Conservation (phyloP, 2,888 invertebrate species). For the Arge pagana region DNA sequence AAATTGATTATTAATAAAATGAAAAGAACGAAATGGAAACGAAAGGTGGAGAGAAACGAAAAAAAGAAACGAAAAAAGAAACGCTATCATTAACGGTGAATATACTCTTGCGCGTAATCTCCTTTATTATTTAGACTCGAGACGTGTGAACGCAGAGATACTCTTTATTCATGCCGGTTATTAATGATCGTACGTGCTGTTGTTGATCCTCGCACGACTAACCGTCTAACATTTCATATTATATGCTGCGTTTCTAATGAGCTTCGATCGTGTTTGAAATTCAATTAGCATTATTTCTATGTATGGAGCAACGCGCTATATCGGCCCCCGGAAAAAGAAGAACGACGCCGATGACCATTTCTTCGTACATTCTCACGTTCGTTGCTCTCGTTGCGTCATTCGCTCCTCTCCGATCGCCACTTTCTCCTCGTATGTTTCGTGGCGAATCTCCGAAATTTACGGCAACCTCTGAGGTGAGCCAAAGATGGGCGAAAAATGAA, state of each 20-base stretch:
- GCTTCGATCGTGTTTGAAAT: conserved; percentile 1
- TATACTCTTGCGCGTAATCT: not conserved
- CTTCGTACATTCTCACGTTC: too few relatives aligned
- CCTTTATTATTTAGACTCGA: not conserved
- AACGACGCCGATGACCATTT: too few relatives aligned
- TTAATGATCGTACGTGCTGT: conserved; percentile 3
- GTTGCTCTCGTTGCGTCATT: too few relatives aligned
- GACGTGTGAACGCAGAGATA: conserved; percentile 1
- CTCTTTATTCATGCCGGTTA: not conserved
- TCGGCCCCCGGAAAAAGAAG: too few relatives aligned
- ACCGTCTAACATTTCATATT: not conserved
- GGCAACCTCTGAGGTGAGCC: too few relatives aligned
- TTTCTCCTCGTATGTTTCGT: too few relatives aligned
- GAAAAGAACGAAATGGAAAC: conserved; percentile 1
- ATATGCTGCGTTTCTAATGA: not conserved
- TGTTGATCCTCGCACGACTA: not conserved
- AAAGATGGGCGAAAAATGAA: too few relatives aligned
- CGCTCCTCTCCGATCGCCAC: too few relatives aligned
- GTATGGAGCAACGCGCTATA: too few relatives aligned
- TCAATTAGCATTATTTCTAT: conserved; percentile 11
- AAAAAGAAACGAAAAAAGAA: not conserved
- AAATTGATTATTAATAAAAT: conserved; percentile 13
- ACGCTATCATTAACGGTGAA: conserved; percentile 19
- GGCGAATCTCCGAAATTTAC: too few relatives aligned
- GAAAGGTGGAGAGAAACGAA: not conserved